A percentile compares a stretch with the other conserved stretches of the same genome.
These are phyloP conservation scores for Philopedon plagiatum DNA, from an alignment of 2,888 invertebrate species.

Conservation along the genomic window DNA sequence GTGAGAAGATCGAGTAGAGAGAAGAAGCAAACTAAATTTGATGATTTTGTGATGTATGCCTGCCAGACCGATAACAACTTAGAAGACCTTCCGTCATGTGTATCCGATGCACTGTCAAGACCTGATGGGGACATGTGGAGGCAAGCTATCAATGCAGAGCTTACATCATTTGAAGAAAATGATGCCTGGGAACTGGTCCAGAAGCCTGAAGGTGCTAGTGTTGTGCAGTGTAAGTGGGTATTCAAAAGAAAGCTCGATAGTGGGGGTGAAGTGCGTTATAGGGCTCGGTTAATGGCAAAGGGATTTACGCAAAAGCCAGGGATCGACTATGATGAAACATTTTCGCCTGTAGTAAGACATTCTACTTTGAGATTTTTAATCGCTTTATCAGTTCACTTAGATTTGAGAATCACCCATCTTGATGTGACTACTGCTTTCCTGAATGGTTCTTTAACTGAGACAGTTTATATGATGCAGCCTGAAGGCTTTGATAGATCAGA, in stretches of 20 bases:
- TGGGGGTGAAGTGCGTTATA: not conserved
- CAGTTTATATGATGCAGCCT: no score
- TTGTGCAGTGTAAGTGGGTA: constrained; percentile 60
- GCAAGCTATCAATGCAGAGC: constrained; percentile 57
- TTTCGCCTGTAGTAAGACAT: no score
- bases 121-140: constrained; percentile 52
- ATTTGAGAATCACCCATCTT: constrained; percentile 47
- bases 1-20: constrained; percentile 28
- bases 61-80: not conserved
- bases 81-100: not conserved
- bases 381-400: constrained; percentile 49
- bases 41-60: constrained; percentile 37
- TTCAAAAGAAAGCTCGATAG: constrained; percentile 54
- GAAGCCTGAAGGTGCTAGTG: constrained; percentile 47
- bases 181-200: constrained; percentile 57
- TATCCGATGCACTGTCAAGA: constrained; percentile 52
- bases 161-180: constrained; percentile 57
- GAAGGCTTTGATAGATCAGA: no score
- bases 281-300: no score
- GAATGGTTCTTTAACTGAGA: constrained; percentile 39
- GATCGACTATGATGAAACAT: constrained; percentile 54
- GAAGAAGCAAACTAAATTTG: constrained; percentile 23
- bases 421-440: constrained; percentile 33
- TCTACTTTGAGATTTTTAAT: constrained; percentile 52
- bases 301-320: constrained; percentile 54